Evolutionary conservation across 2,888 invertebrate species (phyloP), one percentile per base, ranked within the genome.

Genomic region (Dicranocentrus wangi): DNA sequence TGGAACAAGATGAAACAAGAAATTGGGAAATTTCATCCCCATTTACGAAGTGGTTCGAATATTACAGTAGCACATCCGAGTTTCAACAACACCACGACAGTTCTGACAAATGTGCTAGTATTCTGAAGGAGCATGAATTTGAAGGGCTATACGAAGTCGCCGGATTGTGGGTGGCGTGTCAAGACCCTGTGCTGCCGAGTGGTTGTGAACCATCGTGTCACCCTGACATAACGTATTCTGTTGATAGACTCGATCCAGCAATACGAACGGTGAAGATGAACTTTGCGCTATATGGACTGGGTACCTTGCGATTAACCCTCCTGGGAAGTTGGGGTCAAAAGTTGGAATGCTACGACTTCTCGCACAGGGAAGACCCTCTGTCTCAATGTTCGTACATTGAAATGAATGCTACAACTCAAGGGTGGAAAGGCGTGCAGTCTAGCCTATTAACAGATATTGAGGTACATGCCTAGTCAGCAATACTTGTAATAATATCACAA

Each of bases 281-380:
- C 3, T 39, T 72, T 23, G 43, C 63, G 0, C 8, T 72, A 23
- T 19, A 27, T 23, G 72, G 72, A 23, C n/a, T 63, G 3, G 72
- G 28, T 1, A 53, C 32, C 5, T 28, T 72, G 1, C 61, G 72
- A 0, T 23, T 72, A 0, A n/a, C 32, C 3, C 5, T 32, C 32
- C 32, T 32, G 10, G 32, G 10, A 7, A 32, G 32, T 32, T 32
- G n/a, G n/a, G n/a, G n/a, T n/a, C n/a, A n/a, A n/a, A 17, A 1
- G 13, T 53, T 21, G 69, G 66, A n/a, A 23, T 71, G 72, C 43
- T 63, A 51, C 25, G 72, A 72, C 23, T 72, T 25, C n/a, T 72
- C 72, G 10, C 1, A 0, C 0, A 27, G 72, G 1, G 15, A 23
- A 13, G 72, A 72, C 28, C 63, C 72, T 0, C 63, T 72, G 5